A percentile compares a stretch with the other conserved stretches of the same genome.
These are phyloP conservation scores for Hoplodrina ambigua DNA, from an alignment of 2,888 invertebrate species.

Conservation along the genomic window DNA sequence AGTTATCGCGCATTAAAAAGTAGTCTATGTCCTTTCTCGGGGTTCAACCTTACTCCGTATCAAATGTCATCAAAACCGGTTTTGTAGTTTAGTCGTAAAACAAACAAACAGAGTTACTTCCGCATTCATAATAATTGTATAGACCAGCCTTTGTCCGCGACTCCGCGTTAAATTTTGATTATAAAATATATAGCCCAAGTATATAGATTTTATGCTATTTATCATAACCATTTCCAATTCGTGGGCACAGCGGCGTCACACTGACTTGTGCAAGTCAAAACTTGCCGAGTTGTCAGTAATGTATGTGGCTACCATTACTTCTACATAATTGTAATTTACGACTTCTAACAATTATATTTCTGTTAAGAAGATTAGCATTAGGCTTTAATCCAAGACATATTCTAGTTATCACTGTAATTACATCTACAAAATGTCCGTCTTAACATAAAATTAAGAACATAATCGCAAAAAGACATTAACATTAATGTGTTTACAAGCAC, in stretches of 20 bases:
- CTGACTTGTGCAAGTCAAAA: not conserved
- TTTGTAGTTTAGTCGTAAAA: too few species aligned
- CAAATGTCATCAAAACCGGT: too few species aligned
- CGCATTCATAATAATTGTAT: too few species aligned
- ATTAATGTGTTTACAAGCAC: constrained; percentile 42
- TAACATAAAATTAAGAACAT: constrained; percentile 8
- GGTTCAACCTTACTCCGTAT: too few species aligned
- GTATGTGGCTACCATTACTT: not conserved
- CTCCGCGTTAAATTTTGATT: too few species aligned
- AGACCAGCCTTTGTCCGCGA: too few species aligned
- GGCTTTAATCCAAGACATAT: constrained; percentile 12
- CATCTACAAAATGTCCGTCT: constrained; percentile 40
- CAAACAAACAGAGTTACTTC: too few species aligned
- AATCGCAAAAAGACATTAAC: constrained; percentile 17
- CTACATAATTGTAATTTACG: constrained; percentile 3
- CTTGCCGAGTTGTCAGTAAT: too few species aligned
- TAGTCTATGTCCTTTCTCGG: too few species aligned
- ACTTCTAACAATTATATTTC: constrained; percentile 2
- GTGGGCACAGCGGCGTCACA: not conserved
- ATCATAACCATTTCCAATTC: not conserved
- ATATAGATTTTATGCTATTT: too few species aligned
- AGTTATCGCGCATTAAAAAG: too few species aligned
- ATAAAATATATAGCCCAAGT: too few species aligned
- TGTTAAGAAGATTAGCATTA: not conserved
- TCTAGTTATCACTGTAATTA: constrained; percentile 12